These are phyloP conservation scores for Caenorhabditis sp. DNA, from an alignment of 2,888 invertebrate genomes.

Conservation along the genomic window DNA sequence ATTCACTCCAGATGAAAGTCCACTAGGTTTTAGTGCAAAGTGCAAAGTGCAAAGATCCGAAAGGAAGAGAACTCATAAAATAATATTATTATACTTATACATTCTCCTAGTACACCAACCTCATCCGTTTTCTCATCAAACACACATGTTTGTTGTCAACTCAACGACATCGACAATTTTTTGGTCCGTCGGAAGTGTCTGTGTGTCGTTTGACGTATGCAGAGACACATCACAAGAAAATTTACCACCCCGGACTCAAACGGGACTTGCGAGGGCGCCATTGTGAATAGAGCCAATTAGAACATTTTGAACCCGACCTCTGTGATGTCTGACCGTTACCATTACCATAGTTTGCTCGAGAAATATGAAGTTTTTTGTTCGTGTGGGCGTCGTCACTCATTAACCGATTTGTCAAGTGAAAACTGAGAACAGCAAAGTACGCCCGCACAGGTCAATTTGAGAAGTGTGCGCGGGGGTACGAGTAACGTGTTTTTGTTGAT, in stretches of 20 bases:
- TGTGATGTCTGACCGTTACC: slow-evolving; percentile 8
- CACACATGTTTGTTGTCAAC: no score
- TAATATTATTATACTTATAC: neutral
- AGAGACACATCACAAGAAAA: neutral
- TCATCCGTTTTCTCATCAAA: no score
- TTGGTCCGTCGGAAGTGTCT: slow-evolving; percentile 5
- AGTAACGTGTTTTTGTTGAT: slow-evolving; percentile 12
- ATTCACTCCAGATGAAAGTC: no score
- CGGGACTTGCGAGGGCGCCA: neutral
- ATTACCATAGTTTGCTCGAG: neutral
- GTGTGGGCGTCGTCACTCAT: no score
- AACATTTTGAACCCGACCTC: slow-evolving; percentile 18
- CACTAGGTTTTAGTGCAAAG: no score
- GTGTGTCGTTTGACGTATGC: slow-evolving; percentile 14
- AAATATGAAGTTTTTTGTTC: no score
- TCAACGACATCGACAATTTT: no score
- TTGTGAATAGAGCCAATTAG: slow-evolving; percentile 55
- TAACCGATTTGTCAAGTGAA: neutral
- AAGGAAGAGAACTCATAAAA: neutral
- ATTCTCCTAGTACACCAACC: neutral
- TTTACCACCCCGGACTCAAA: slow-evolving; percentile 24
- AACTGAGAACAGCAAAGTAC: neutral
- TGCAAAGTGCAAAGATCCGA: slow-evolving; percentile 7
- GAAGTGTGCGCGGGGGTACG: slow-evolving; percentile 3
- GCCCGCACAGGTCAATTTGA: slow-evolving; percentile 5